Evolutionary conservation across 2,797 vertebrate genomes (phyloP).

Genomic region (Sebastes steindachneri): DNA sequence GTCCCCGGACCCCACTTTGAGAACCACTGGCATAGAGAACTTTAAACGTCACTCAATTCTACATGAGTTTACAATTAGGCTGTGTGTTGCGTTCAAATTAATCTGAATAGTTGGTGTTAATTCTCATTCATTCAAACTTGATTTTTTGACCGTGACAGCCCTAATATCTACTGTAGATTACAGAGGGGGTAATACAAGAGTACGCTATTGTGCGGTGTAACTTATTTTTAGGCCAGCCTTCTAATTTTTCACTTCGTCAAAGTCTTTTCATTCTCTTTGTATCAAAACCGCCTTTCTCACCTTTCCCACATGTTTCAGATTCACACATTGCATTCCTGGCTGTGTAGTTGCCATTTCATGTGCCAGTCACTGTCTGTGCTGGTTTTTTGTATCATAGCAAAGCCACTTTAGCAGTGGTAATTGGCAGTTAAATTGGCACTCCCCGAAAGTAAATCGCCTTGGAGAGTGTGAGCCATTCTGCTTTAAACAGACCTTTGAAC

Average conservation of each 20-base stretch:
- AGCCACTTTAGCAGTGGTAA: constrained; percentile 50
- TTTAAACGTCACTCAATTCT: too few species aligned
- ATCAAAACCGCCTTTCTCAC: constrained; percentile 23
- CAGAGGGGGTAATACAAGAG: background rate
- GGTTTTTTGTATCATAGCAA: constrained; percentile 48
- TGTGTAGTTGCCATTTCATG: background rate
- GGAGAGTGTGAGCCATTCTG: constrained; percentile 44
- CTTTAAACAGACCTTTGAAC: constrained; percentile 67
- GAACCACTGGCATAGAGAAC: too few species aligned
- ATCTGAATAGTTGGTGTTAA: background rate
- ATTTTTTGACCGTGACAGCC: background rate
- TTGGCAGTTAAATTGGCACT: constrained; percentile 65
- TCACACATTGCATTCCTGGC: constrained; percentile 11
- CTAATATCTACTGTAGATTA: background rate
- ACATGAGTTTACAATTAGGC: background rate
- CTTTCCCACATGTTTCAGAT: constrained; percentile 16
- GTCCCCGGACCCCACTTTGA: too few species aligned
- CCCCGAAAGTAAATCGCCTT: constrained; percentile 54
- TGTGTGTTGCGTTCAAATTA: background rate
- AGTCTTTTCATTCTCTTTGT: constrained; percentile 11
- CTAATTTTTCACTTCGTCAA: constrained; percentile 4
- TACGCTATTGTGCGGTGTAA: background rate
- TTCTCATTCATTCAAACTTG: background rate
- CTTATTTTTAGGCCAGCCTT: background rate
- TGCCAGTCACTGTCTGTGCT: constrained; percentile 54